phyloP scores from a whole-genome alignment of 2,888 invertebrate species.

The Hypomecis punctinalis region DNA sequence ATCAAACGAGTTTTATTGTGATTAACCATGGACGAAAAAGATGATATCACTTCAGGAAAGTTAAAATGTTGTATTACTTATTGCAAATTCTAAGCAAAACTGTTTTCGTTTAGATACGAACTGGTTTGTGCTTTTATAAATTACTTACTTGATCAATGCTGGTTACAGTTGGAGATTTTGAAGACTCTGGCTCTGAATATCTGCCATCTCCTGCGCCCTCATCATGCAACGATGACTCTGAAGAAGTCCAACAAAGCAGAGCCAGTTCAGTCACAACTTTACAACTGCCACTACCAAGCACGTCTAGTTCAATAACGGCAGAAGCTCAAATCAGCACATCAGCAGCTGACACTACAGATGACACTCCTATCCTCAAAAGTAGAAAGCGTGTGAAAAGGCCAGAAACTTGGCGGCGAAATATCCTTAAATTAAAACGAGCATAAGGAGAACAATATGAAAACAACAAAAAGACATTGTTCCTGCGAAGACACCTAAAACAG shows the following conservation, averaged over 20 bases:
- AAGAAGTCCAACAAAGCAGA: constrained; percentile 28
- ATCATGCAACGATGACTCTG: constrained; percentile 23
- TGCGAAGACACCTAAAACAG: constrained; percentile 35
- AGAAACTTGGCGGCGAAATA: constrained; percentile 32
- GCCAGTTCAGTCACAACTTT: constrained; percentile 25
- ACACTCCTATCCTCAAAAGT: too few relatives aligned
- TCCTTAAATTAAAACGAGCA: constrained; percentile 31
- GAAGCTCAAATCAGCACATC: too few relatives aligned
- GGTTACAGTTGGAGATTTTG: constrained; percentile 19
- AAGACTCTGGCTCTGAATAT: constrained; percentile 21
- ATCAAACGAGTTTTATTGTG: too few relatives aligned
- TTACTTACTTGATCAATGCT: constrained; percentile 10
- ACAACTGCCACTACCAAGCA: constrained; percentile 20
- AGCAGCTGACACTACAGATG: too few relatives aligned
- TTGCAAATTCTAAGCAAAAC: too few relatives aligned
- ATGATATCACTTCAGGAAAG: too few relatives aligned
- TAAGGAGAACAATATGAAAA: constrained; percentile 19
- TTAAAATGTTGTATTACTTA: too few relatives aligned
- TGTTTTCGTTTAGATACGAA: neutral
- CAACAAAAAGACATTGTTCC: constrained; percentile 31
- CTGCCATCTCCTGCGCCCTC: constrained; percentile 15
- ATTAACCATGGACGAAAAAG: too few relatives aligned
- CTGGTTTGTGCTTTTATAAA: constrained; percentile 17
- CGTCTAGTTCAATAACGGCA: constrained; percentile 19
- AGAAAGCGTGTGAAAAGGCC: constrained; percentile 22